Conservation (phyloP, 2,888 invertebrate species). For the Drosophila borborema region DNA sequence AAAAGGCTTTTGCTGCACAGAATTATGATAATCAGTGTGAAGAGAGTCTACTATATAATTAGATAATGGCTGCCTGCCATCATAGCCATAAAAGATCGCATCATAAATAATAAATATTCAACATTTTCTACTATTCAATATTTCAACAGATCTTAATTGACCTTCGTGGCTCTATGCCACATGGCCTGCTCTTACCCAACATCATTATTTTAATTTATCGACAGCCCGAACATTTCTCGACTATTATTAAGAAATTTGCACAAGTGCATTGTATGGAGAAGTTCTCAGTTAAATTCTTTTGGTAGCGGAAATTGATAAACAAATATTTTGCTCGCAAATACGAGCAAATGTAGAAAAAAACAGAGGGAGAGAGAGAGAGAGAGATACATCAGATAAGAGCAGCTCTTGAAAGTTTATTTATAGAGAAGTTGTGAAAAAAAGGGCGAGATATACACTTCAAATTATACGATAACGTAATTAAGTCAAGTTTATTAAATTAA, state of each 20-base stretch:
- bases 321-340: conserved; percentile 15
- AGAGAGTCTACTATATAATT: conserved; percentile 52
- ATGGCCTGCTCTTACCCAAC: conserved; percentile 9
- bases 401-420: neutral
- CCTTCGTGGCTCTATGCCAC: conserved; percentile 25
- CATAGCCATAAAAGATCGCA: conserved; percentile 11
- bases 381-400: neutral
- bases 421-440: neutral
- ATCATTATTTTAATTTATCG: conserved; percentile 41
- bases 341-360: neutral
- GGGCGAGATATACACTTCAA: neutral
- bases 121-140: conserved; percentile 23
- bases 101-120: conserved; percentile 38
- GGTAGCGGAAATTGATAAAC: conserved; percentile 19
- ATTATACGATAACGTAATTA: neutral
- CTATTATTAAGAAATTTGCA: conserved; percentile 27
- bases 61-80: conserved; percentile 36
- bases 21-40: conserved; percentile 57
- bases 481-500: neutral
- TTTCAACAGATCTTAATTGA: conserved; percentile 31
- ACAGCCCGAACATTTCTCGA: conserved; percentile 8
- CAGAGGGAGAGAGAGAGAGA: neutral
- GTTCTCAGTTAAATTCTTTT: neutral
- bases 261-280: conserved; percentile 29
- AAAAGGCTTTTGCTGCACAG: conserved; percentile 44